Evolutionary conservation across 2,888 invertebrate species (phyloP).

Genomic region (Drosophila atroscutellata): DNA sequence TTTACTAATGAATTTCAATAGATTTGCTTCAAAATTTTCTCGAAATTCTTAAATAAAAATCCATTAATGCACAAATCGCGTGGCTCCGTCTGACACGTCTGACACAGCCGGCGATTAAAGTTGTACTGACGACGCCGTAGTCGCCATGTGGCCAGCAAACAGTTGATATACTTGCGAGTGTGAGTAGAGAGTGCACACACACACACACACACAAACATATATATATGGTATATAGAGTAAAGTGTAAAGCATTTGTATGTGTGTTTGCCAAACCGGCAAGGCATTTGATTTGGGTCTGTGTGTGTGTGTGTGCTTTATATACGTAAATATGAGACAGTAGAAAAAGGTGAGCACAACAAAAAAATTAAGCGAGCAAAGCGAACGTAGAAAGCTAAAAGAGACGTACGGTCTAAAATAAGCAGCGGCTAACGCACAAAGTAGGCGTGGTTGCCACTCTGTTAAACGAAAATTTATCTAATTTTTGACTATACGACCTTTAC

Average conservation of each 20-base stretch:
- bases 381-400: conserved; percentile 51
- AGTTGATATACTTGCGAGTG: conserved; percentile 22
- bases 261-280: conserved; percentile 61
- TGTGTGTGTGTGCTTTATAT: conserved; percentile 17
- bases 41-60: conserved; percentile 10
- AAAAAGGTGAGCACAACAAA: conserved; percentile 77
- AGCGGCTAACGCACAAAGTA: conserved; percentile 14
- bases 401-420: conserved; percentile 16
- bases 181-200: conserved; percentile 17
- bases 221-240: conserved; percentile 23
- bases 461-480: conserved; percentile 2
- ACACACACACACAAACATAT: conserved; percentile 6
- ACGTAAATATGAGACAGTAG: conserved; percentile 43
- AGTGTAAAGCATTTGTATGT: conserved; percentile 18
- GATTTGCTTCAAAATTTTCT: conserved; percentile 24
- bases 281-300: conserved; percentile 29
- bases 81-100: conserved; percentile 54
- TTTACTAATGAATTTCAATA: conserved; percentile 23
- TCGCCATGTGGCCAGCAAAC: conserved; percentile 64
- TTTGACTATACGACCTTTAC: conserved; percentile 42
- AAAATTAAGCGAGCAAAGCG: conserved; percentile 55
- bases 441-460: conserved; percentile 43
- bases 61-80: conserved; percentile 52
- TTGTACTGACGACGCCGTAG: conserved; percentile 50
- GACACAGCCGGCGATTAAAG: conserved; percentile 68